Percentiles rank a stretch among this genome's conserved stretches.
These are phyloP conservation scores for Hippocampus barbouri DNA, from an alignment of 2,113 vertebrate genomes.

Conservation along the genomic window DNA sequence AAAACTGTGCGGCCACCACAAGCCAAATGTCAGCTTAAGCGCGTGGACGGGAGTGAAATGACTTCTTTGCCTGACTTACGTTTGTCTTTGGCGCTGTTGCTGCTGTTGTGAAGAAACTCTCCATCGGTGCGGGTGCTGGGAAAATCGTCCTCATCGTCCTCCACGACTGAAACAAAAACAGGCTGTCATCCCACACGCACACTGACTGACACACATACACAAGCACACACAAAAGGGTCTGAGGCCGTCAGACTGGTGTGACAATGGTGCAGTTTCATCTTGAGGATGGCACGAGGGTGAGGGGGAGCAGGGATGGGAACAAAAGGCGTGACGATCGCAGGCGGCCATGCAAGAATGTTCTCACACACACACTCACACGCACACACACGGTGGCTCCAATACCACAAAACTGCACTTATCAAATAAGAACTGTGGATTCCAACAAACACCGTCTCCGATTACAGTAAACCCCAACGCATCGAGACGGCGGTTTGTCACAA, in stretches of 20 bases:
- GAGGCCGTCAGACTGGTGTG: conserved; percentile 22
- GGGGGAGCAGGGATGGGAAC: conserved; percentile 46
- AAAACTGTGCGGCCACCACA: conserved; percentile 51
- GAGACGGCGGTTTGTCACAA: too few relatives aligned
- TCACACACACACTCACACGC: neutral
- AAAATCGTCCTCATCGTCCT: conserved; percentile 94
- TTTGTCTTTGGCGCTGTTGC: conserved; percentile 85
- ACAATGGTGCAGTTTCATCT: conserved; percentile 67
- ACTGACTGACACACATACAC: neutral
- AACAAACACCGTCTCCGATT: neutral
- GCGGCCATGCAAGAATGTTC: conserved; percentile 38
- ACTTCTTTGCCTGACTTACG: conserved; percentile 68
- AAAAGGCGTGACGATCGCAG: conserved; percentile 54
- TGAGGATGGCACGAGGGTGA: conserved; percentile 32
- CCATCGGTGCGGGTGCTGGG: conserved; percentile 82
- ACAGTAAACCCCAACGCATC: too few relatives aligned
- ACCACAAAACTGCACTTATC: neutral
- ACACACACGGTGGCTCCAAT: too few relatives aligned
- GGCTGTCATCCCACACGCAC: neutral
- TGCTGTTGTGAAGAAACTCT: conserved; percentile 83
- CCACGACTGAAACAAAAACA: conserved; percentile 76
- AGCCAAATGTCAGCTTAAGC: neutral
- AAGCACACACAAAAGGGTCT: neutral
- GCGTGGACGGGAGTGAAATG: neutral
- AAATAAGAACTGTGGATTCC: neutral